Base-by-base conservation (phyloP, 2,797 vertebrate species). In the Melanogrammus aeglefinus region DNA sequence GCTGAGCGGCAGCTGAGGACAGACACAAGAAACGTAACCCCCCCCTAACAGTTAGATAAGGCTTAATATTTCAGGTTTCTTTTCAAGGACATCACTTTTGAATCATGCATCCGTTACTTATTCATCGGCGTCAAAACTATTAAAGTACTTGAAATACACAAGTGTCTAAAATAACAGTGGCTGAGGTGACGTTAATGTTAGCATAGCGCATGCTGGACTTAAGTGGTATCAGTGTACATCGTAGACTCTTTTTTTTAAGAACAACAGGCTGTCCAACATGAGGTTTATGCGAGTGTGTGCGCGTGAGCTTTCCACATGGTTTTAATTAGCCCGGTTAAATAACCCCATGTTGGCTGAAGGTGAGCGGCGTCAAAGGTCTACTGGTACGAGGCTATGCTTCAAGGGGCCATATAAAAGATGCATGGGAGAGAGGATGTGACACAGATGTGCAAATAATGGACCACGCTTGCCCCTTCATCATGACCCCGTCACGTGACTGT, bases 21-120 rank as follows among this genome's bases (percentile, higher is more conserved):
- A 63, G 57, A 57, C 47, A n/a, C 57, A 63, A 63, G 57, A 63
- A 63, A 63, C 24, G 57, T 63, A 63, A 63, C 57, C 57, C 57
- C 24, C 24, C 6, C 57, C 57, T 57, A 21, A 57, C 18, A 57
- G 1, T 57, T 21, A 57, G 16, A 21, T 57, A 57, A 18, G 4
- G 18, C 51, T 21, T 10, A 39, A 39, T 39, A 10, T 39, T 9
- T 39, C 7, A 39, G 6, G 6, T 38, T 38, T 38, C 6, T 38
- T 38, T 38, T 38, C 36, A 38, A 38, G 36, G 36, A 38, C 4
- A 35, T 35, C 35, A 36, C 38, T 39, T 10, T 39, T 7, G 21
- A 57, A 5, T 6, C 16, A 21, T 21, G 18, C 18, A n/a, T 21
- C 51, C n/a, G 5, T 14, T 4, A 47, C 44, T 47, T 47, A 13